phyloP scores from a whole-genome alignment of 2,113 vertebrate genomes.

The Periophthalmus modestus region DNA sequence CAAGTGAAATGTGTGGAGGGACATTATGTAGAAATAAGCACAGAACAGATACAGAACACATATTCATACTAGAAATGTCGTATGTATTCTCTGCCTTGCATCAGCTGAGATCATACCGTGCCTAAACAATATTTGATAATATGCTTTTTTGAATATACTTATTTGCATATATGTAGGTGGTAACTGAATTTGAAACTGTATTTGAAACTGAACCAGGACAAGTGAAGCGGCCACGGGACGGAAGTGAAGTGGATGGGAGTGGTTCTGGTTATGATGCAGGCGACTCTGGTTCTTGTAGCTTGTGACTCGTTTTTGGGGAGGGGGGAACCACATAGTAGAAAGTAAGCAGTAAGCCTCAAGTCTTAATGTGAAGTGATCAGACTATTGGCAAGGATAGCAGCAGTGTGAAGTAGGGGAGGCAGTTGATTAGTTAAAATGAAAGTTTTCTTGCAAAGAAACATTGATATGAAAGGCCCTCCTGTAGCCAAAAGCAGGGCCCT shows the following conservation, averaged over 20 bases:
- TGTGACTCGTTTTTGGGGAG: not conserved
- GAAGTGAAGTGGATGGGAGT: not conserved
- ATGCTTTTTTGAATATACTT: too few species aligned
- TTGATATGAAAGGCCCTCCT: not conserved
- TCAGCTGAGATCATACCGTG: too few species aligned
- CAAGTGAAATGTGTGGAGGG: not conserved
- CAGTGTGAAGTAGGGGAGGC: not conserved
- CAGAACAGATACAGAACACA: not conserved
- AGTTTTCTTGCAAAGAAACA: not conserved
- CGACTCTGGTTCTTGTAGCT: not conserved
- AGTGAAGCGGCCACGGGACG: too few species aligned
- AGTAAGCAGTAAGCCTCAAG: not conserved
- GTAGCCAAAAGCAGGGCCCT: not conserved
- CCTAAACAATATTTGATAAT: too few species aligned
- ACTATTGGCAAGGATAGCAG: not conserved
- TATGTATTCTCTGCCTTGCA: not conserved
- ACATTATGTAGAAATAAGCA: not conserved
- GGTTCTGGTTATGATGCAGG: not conserved
- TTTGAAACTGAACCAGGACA: too few species aligned
- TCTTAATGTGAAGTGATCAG: not conserved
- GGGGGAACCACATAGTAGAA: not conserved
- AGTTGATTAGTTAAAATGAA: not conserved
- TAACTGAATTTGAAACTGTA: too few species aligned
- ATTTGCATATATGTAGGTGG: too few species aligned
- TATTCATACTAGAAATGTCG: not conserved